Base-by-base conservation (phyloP, 2,113 vertebrate genomes). In the Stegastes partitus region DNA sequence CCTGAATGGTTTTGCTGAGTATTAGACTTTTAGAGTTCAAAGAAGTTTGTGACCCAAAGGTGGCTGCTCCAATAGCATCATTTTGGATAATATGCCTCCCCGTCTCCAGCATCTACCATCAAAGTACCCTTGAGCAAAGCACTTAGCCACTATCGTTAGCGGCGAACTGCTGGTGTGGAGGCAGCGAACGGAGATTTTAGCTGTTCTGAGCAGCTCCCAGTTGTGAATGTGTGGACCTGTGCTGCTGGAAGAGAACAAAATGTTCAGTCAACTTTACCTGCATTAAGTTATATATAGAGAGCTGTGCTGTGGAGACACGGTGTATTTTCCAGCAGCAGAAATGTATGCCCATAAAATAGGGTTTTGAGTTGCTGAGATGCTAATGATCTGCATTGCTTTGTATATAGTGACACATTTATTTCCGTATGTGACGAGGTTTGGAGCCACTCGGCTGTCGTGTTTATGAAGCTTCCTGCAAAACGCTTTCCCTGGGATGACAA, bases 71-170 rank as follows among this genome's bases (percentile, higher is more conserved):
- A 54, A n/a, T 25, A 10, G 37, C 49, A 39, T n/a, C 37, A 39
- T 28, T 66, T 61, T 3, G 44, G 22, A 23, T 31, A 28, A 31
- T 9, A n/a, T 12, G 3, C 34, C 61, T 53, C 14, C 39, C 28
- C 2, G 22, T 51, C 31, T 21, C 25, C 34, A 19, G 28, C 18
- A 50, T 50, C n/a, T 50, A 21, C 47, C 28, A 12, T 53, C 53
- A 55, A 49, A 47, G n/a, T 68, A 58, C 53, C 55, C 63, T 49
- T 74, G 22, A 61, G 77, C 34, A 71, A 78, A 76, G 47, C 62
- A 77, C 61, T 68, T 50, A 68, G 12, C 44, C 44, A 50, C 18
- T 18, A 15, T 14, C 12, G 1, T 34, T 53, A 74, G 49, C 21
- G 21, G 21, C 18, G 9, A 70, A 70, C 42, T 28, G 1, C 54